Evolutionary conservation across 2,797 vertebrate genomes (phyloP).

Genomic region (Hemibagrus guttatus): DNA sequence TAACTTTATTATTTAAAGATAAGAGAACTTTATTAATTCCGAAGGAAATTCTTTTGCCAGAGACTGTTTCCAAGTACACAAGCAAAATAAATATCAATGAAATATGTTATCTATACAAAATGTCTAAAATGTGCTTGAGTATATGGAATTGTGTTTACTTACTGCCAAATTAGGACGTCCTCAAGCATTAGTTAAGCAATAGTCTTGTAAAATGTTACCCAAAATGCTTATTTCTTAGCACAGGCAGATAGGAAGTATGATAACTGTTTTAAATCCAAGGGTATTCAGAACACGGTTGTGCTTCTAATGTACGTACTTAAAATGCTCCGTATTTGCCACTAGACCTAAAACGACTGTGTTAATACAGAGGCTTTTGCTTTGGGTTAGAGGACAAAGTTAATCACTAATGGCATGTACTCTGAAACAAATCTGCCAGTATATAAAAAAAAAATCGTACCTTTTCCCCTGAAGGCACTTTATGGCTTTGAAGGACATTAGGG

Average conservation of each 20-base stretch:
- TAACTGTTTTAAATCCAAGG: not conserved
- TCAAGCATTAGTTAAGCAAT: not conserved
- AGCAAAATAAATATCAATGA: too few relatives aligned
- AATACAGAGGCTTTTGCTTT: not conserved
- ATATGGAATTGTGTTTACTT: too few relatives aligned
- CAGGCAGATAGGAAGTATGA: not conserved
- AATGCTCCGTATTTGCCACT: not conserved
- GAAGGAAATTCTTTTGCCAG: too few relatives aligned
- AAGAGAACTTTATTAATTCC: too few relatives aligned
- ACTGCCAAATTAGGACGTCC: too few relatives aligned
- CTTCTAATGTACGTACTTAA: not conserved
- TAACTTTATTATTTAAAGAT: too few relatives aligned
- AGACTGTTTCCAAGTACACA: too few relatives aligned
- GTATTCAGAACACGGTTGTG: not conserved
- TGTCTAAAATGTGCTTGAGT: too few relatives aligned
- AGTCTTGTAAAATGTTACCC: not conserved
- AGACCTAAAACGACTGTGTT: not conserved
- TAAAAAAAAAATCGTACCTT: not conserved
- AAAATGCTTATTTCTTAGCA: not conserved
- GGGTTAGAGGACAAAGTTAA: slow-evolving; percentile 16
- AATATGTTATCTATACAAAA: too few relatives aligned
- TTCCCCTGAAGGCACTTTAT: not conserved
- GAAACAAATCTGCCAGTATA: not conserved
- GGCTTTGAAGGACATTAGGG: not conserved
- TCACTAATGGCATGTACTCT: not conserved